These are phyloP conservation scores for Stenchaetothrips biformis DNA, from an alignment of 2,888 invertebrate species.

Conservation along the genomic window DNA sequence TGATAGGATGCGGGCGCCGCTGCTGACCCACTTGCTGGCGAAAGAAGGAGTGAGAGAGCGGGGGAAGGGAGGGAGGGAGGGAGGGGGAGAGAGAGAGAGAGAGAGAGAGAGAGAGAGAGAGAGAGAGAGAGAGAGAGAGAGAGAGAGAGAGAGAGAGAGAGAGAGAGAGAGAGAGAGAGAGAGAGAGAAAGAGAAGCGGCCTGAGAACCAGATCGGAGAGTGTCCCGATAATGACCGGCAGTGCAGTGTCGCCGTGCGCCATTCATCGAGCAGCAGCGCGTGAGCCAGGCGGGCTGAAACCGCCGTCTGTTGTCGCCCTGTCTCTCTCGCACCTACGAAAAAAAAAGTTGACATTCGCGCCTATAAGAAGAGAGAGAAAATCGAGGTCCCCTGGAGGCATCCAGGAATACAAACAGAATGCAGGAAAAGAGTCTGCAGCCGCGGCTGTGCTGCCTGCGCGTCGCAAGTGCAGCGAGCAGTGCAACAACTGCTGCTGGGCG, in stretches of 20 bases:
- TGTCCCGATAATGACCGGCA: too few relatives aligned
- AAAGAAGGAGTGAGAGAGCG: not conserved
- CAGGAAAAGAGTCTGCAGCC: too few relatives aligned
- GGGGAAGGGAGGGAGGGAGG: not conserved
- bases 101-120: not conserved
- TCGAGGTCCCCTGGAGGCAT: too few relatives aligned
- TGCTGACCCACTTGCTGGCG: slow-evolving; percentile 11
- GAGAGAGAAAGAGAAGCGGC: not conserved
- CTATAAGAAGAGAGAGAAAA: too few relatives aligned
- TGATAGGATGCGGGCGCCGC: slow-evolving; percentile 17
- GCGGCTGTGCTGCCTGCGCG: too few relatives aligned
- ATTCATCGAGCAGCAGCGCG: too few relatives aligned
- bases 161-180: not conserved
- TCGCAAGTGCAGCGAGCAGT: not conserved
- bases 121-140: not conserved
- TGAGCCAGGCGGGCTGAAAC: too few relatives aligned
- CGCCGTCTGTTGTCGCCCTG: not conserved
- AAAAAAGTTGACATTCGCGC: too few relatives aligned
- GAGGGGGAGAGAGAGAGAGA: not conserved
- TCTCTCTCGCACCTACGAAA: too few relatives aligned
- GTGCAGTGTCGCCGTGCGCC: too few relatives aligned
- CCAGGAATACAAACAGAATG: too few relatives aligned
- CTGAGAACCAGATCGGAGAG: not conserved
- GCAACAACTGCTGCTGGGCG: not conserved
- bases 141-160: not conserved